Percentiles rank a stretch among this genome's conserved stretches.
Evolutionary conservation across 1,140 invertebrate species (phyloP).

Genomic region (Phenacoccus solenopsis): DNA sequence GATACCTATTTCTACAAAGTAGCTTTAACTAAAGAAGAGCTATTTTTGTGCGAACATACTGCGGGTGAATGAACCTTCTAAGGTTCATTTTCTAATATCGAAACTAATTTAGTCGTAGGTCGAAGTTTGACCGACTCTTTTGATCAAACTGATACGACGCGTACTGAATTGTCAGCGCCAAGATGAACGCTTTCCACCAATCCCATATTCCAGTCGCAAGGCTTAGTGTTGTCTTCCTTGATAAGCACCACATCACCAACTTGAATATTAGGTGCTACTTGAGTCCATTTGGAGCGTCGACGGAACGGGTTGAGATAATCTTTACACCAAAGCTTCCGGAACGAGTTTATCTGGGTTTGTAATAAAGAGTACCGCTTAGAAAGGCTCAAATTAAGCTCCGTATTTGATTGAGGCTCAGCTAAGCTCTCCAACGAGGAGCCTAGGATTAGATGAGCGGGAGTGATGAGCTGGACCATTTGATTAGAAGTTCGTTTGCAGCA

Average conservation of each 20-base stretch:
- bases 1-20: too few relatives aligned
- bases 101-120: too few relatives aligned
- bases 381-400: constrained; percentile 19
- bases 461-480: constrained; percentile 26
- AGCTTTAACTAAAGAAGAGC: too few relatives aligned
- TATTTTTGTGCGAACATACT: too few relatives aligned
- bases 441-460: constrained; percentile 31
- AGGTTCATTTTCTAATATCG: too few relatives aligned
- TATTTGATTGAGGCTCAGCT: constrained; percentile 29
- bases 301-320: constrained; percentile 31
- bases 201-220: constrained; percentile 28
- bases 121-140: too few relatives aligned
- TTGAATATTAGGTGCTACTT: not conserved
- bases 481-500: constrained; percentile 20
- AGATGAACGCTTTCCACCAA: too few relatives aligned
- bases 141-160: too few relatives aligned
- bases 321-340: constrained; percentile 29
- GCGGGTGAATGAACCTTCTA: too few relatives aligned
- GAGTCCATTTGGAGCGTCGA: constrained; percentile 26
- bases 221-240: not conserved
- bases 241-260: constrained; percentile 5
- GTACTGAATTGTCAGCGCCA: too few relatives aligned
- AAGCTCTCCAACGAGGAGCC: constrained; percentile 28
- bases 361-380: not conserved
- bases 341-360: constrained; percentile 26